phyloP scores from a whole-genome alignment of 2,888 invertebrate genomes.

The Lamellibrachia satsuma region DNA sequence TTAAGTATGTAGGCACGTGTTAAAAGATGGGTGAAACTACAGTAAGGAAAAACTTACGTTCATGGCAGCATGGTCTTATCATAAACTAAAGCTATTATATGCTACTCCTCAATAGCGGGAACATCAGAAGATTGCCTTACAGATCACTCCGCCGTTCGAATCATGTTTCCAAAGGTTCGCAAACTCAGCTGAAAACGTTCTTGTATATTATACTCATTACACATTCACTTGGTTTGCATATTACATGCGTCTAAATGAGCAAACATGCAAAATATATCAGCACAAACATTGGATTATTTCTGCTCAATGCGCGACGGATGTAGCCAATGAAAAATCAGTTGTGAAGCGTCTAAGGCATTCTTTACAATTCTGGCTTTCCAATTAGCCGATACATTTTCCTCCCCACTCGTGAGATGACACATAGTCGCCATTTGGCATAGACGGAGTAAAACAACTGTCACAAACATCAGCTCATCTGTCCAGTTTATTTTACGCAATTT shows the following conservation, averaged over 20 bases:
- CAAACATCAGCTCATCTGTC: not conserved
- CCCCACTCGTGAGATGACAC: not conserved
- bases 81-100: conserved; percentile 62
- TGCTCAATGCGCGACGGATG: conserved; percentile 59
- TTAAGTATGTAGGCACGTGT: conserved; percentile 51
- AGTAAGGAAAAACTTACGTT: conserved; percentile 56
- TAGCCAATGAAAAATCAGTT: conserved; percentile 43
- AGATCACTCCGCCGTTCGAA: conserved; percentile 57
- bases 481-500: not conserved
- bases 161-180: conserved; percentile 18
- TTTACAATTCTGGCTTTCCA: conserved; percentile 60
- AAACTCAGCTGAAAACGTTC: not conserved
- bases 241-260: conserved; percentile 42
- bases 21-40: conserved; percentile 47
- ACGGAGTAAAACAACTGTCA: not conserved
- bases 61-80: conserved; percentile 65
- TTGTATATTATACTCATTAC: not conserved
- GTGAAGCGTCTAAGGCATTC: conserved; percentile 62
- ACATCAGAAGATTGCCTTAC: conserved; percentile 57
- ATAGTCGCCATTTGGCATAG: not conserved
- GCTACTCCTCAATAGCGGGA: conserved; percentile 64
- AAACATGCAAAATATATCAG: conserved; percentile 57
- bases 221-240: not conserved
- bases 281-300: conserved; percentile 37
- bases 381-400: conserved; percentile 49